Evolutionary conservation across 1,140 invertebrate genomes (phyloP).

Genomic region (Solenopsis fugax): DNA sequence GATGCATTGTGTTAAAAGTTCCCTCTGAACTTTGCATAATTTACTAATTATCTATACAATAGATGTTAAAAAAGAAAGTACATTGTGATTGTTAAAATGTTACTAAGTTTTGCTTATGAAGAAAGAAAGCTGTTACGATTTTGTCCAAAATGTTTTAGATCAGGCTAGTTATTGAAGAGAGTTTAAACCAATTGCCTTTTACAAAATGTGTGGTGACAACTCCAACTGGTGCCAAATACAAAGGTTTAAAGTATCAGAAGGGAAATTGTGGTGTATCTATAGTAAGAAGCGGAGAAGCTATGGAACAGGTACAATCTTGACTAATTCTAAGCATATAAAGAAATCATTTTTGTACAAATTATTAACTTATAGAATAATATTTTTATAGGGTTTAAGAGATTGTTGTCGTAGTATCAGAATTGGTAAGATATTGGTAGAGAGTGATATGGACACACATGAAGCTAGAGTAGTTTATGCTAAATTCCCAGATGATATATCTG

Average conservation of each 20-base stretch:
- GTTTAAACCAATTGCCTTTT: slow-evolving; percentile 98
- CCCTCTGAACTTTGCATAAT: background rate
- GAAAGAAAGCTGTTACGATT: background rate
- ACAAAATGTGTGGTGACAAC: slow-evolving; percentile 95
- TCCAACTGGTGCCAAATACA: slow-evolving; percentile 96
- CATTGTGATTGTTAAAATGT: background rate
- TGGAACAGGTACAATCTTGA: slow-evolving; percentile 93
- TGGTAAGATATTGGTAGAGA: slow-evolving; percentile 99
- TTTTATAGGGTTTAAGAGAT: slow-evolving; percentile 94
- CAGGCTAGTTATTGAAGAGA: slow-evolving; percentile 98
- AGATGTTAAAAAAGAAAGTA: background rate
- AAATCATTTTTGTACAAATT: slow-evolving; percentile 33
- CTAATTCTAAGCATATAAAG: slow-evolving; percentile 3
- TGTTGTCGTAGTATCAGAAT: slow-evolving; percentile 99
- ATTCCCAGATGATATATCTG: slow-evolving; percentile 97
- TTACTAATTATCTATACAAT: background rate
- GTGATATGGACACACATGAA: slow-evolving; percentile 98
- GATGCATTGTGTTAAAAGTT: background rate
- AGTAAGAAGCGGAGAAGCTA: slow-evolving; percentile 97
- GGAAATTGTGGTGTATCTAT: slow-evolving; percentile 99
- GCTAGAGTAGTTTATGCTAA: slow-evolving; percentile 99
- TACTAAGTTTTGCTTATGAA: slow-evolving; percentile 8
- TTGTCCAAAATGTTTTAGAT: slow-evolving; percentile 76
- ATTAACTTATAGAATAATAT: slow-evolving; percentile 20
- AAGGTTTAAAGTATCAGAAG: slow-evolving; percentile 97